These are phyloP conservation scores for Platysternon megacephalum DNA, from an alignment of 2,113 vertebrate genomes.

Conservation along the genomic window DNA sequence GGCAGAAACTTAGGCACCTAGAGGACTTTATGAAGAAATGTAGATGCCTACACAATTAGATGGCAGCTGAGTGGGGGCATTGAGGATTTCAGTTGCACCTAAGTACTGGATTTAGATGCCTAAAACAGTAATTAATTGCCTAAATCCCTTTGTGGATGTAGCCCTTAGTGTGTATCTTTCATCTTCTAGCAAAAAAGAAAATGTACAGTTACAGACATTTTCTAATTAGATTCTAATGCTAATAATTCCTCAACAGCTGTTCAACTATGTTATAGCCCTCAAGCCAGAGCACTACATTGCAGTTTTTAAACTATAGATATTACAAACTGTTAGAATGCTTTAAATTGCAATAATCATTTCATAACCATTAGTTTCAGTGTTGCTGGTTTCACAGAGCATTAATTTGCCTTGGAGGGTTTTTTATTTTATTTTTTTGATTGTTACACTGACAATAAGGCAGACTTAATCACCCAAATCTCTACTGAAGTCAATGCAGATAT, in stretches of 20 bases:
- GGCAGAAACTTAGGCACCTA: neutral
- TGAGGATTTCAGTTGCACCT: neutral
- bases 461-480: neutral
- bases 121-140: neutral
- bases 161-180: neutral
- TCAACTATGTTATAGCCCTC: neutral
- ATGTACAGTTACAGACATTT: neutral
- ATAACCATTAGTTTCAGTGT: neutral
- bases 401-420: neutral
- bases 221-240: neutral
- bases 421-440: neutral
- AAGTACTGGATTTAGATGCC: neutral
- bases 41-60: neutral
- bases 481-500: neutral
- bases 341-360: neutral
- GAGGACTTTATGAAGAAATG: neutral
- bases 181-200: neutral
- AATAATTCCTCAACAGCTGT: neutral
- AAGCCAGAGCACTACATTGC: neutral
- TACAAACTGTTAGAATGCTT: neutral
- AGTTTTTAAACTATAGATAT: neutral
- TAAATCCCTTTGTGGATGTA: neutral
- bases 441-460: neutral
- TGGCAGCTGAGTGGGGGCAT: too few relatives aligned
- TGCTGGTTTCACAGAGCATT: neutral